Evolutionary conservation across 2,113 vertebrate species (phyloP).

Genomic region (Condylura cristata): DNA sequence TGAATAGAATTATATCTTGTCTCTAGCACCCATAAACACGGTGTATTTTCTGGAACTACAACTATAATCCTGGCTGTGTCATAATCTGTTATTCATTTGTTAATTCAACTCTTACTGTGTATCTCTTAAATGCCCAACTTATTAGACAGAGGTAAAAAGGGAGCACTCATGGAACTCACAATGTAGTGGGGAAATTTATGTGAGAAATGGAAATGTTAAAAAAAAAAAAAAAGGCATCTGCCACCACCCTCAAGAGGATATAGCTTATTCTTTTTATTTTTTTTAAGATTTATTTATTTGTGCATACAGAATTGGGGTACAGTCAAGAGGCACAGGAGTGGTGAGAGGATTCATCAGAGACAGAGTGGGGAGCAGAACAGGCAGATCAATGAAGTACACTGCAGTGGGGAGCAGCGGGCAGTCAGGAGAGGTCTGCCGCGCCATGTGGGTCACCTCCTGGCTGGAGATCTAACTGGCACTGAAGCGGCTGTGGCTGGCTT

Average conservation of each 20-base stretch:
- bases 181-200: background rate
- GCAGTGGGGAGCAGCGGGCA: too few species aligned
- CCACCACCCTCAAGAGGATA: background rate
- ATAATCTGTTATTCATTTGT: background rate
- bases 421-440: too few species aligned
- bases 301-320: too few species aligned
- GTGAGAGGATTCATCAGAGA: too few species aligned
- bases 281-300: too few species aligned
- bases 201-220: background rate
- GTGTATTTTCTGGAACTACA: background rate
- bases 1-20: background rate
- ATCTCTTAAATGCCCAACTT: background rate
- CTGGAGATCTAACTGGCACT: too few species aligned
- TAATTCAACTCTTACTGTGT: background rate
- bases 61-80: background rate
- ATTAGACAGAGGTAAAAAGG: background rate
- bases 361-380: too few species aligned
- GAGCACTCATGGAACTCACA: background rate
- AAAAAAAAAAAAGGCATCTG: background rate
- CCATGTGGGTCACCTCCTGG: too few species aligned
- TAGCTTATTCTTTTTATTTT: too few species aligned
- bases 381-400: too few species aligned
- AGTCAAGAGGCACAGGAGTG: too few species aligned
- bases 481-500: too few species aligned
- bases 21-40: background rate